Base-by-base conservation (phyloP, 2,113 vertebrate genomes). In the Orycteropus afer region DNA sequence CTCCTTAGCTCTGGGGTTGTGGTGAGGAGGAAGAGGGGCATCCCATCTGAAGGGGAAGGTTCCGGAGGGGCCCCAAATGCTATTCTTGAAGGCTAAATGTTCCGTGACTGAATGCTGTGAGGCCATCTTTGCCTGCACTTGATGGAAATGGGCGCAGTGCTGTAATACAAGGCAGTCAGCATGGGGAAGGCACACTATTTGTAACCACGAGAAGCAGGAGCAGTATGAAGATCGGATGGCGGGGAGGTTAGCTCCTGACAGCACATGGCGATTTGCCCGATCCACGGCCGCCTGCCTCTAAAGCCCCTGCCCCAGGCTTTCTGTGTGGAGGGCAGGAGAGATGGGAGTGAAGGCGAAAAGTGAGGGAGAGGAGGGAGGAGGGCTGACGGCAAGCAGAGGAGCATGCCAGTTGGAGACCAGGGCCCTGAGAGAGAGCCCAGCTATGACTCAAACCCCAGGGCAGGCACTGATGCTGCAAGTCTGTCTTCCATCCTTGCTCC, bases 31-130 rank as follows among this genome's bases (percentile, higher is more conserved):
- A 80, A 85, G 51, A 79, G 37, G 3, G 7, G 2, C 51, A 84
- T 71, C 93, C 91, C 96, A 57, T 83, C 65, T 79, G 88, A 1
- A 0, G 0, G 69, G 81, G 51, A 92, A 96, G 89, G 90, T 86
- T 94, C 96, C 96, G 29, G 92, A 91, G 95, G 92, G 95, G 97
- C 95, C 90, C 69, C 0, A 76, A 96, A 95, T 20, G 82, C 94
- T 95, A 96, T 97, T 96, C 95, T 82, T 86, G 96, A 96, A 95
- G 71, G 92, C 96, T 96, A 96, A 97, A 95, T 96, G 96, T 97
- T 97, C 92, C 92, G 37, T 95, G 95, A 95, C 87, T 42, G 86
- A 96, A 96, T 96, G 96, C 95, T 79, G 90, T 83, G 69, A 77
- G 86, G 96, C 95, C 86, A 95, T 94, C 97, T 97, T 71, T 78